Evolutionary conservation across 2,797 vertebrate genomes (phyloP).

Genomic region (Champsocephalus esox): DNA sequence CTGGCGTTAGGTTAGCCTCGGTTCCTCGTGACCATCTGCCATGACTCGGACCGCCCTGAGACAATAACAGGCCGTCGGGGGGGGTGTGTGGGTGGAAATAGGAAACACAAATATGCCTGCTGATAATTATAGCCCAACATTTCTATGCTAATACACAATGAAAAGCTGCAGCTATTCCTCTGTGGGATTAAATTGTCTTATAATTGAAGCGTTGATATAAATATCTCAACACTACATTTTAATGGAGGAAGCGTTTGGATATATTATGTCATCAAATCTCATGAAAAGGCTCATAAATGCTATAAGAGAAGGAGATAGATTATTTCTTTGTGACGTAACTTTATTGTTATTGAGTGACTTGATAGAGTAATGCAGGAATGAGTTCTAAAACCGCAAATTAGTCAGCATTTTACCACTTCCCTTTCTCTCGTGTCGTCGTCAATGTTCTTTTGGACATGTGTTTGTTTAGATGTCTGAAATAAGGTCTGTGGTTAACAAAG

Average conservation of each 20-base stretch:
- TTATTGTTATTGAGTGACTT: not conserved
- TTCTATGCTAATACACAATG: slow-evolving; percentile 46
- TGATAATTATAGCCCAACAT: slow-evolving; percentile 63
- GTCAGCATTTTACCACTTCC: no score
- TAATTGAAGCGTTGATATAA: slow-evolving; percentile 39
- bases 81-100: slow-evolving; percentile 62
- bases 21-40: slow-evolving; percentile 84
- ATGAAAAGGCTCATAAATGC: not conserved
- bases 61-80: slow-evolving; percentile 66
- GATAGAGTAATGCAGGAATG: no score
- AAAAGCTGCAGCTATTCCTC: slow-evolving; percentile 39
- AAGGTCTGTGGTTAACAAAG: no score
- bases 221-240: slow-evolving; percentile 31
- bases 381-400: no score
- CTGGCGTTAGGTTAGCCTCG: slow-evolving; percentile 69
- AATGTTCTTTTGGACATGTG: no score
- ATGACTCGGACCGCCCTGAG: slow-evolving; percentile 67
- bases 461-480: no score
- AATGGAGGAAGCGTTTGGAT: not conserved
- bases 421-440: no score
- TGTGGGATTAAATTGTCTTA: slow-evolving; percentile 37
- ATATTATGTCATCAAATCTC: not conserved
- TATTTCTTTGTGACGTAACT: not conserved
- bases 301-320: no score
- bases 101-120: slow-evolving; percentile 73